These are phyloP conservation scores for Drosophila infuscata DNA, from an alignment of 2,888 invertebrate genomes.

Conservation along the genomic window DNA sequence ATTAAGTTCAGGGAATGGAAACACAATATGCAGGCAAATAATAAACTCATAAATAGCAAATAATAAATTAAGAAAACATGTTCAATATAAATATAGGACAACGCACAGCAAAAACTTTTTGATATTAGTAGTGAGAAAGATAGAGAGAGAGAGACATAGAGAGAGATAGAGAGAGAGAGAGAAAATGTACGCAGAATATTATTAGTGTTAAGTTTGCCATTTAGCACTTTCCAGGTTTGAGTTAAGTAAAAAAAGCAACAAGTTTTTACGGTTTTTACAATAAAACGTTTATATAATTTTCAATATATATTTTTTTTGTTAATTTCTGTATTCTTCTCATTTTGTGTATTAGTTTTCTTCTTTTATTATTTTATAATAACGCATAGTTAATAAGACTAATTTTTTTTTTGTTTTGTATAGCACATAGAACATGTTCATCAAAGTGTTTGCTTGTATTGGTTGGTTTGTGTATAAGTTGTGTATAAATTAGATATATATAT, in stretches of 20 bases:
- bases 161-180: constrained; percentile 46
- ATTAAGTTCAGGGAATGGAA: constrained; percentile 1
- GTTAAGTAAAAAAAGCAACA: constrained; percentile 76
- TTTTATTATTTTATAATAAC: constrained; percentile 52
- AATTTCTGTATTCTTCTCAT: constrained; percentile 42
- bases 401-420: constrained; percentile 45
- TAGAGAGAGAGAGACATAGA: constrained; percentile 38
- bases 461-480: constrained; percentile 59
- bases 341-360: constrained; percentile 43
- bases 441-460: constrained; percentile 52
- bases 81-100: constrained; percentile 39
- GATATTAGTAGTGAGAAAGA: constrained; percentile 46
- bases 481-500: constrained; percentile 50
- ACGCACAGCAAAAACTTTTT: constrained; percentile 64
- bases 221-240: constrained; percentile 69
- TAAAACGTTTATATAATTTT: constrained; percentile 81
- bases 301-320: constrained; percentile 60
- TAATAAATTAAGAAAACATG: constrained; percentile 12
- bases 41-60: constrained; percentile 37
- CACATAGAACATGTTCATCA: constrained; percentile 59
- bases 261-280: constrained; percentile 80
- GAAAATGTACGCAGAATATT: constrained; percentile 50
- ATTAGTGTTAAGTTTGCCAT: constrained; percentile 59
- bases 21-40: not conserved
- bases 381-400: constrained; percentile 63